Percentiles rank a stretch among this genome's conserved stretches.
phyloP scores from a whole-genome alignment of 2,888 invertebrate genomes.

The Lasioglossum figueresi region DNA sequence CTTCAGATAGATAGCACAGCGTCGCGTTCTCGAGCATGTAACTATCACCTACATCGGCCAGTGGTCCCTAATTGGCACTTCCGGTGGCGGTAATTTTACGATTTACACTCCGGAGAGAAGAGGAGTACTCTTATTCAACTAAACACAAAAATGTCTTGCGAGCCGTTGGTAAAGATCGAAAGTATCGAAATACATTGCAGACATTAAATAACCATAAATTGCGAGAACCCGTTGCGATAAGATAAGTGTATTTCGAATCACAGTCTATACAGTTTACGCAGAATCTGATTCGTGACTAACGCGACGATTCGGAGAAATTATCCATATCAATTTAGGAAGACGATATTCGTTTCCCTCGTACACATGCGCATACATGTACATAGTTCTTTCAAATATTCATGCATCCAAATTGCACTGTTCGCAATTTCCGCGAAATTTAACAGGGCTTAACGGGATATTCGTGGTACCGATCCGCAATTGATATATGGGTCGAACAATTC shows the following conservation, averaged over 20 bases:
- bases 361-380: neutral
- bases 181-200: neutral
- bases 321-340: neutral
- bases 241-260: neutral
- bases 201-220: neutral
- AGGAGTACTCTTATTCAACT: conserved; percentile 25
- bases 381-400: neutral
- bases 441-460: neutral
- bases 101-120: conserved; percentile 54
- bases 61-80: conserved; percentile 68
- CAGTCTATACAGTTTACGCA: neutral
- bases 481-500: neutral
- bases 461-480: neutral
- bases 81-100: conserved; percentile 67
- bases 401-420: neutral
- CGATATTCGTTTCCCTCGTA: neutral
- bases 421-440: neutral
- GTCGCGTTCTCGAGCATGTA: conserved; percentile 31
- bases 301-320: neutral
- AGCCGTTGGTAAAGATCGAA: neutral
- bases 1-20: conserved; percentile 41
- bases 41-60: conserved; percentile 60
- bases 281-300: neutral
- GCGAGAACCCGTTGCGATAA: neutral
- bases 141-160: conserved; percentile 20